A percentile compares a stretch with the other conserved stretches of the same genome.
Evolutionary conservation across 2,888 invertebrate species (phyloP).

Genomic region (Beris chalybata): DNA sequence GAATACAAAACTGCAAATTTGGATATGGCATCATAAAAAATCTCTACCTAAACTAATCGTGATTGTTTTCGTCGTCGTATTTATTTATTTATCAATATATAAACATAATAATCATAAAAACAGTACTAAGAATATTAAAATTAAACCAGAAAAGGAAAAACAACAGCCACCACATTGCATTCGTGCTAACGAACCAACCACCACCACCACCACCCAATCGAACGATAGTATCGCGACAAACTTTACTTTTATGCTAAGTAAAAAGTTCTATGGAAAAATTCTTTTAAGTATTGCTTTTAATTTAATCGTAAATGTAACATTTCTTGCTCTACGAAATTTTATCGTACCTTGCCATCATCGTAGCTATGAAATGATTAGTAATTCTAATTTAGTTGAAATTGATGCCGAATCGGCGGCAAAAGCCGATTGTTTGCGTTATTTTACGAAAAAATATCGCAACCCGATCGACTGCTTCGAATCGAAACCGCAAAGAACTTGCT

Average conservation of each 20-base stretch:
- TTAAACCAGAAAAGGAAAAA: background rate
- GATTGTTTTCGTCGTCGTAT: conserved; percentile 29
- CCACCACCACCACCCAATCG: conserved; percentile 1
- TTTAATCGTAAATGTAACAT: conserved; percentile 1
- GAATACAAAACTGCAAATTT: conserved; percentile 37
- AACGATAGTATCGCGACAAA: conserved; percentile 5
- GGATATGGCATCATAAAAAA: conserved; percentile 13
- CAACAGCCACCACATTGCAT: conserved; percentile 8
- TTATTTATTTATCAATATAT: conserved; percentile 33
- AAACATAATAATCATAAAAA: conserved; percentile 12
- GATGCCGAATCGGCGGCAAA: background rate
- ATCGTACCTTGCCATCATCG: background rate
- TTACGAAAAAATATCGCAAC: background rate
- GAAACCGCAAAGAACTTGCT: background rate
- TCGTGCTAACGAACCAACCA: too few relatives aligned
- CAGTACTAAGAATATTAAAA: conserved; percentile 3
- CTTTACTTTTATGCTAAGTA: background rate
- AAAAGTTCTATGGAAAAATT: conserved; percentile 2
- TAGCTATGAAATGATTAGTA: conserved; percentile 20
- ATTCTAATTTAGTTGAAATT: background rate
- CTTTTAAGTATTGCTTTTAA: conserved; percentile 7
- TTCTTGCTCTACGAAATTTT: background rate
- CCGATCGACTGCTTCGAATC: background rate
- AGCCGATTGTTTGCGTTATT: background rate
- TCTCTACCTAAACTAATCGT: conserved; percentile 28